phyloP scores from a whole-genome alignment of 2,888 invertebrate genomes.

The Cheilosia urbana region DNA sequence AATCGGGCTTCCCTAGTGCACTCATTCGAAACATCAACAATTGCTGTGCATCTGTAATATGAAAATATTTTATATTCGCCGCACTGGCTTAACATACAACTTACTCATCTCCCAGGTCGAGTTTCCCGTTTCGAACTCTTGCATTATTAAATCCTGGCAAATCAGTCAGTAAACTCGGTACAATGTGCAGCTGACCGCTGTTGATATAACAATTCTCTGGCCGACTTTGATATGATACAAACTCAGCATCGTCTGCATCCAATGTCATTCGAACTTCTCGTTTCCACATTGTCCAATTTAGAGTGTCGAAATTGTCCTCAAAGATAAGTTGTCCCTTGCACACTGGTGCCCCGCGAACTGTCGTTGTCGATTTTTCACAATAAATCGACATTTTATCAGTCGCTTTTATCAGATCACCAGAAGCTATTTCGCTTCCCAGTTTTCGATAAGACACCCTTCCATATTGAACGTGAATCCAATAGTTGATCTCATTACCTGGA shows the following conservation, averaged over 20 bases:
- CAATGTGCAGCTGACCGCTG: constrained; percentile 81
- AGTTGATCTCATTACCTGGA: constrained; percentile 86
- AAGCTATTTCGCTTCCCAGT: constrained; percentile 17
- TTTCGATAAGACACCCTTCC: constrained; percentile 24
- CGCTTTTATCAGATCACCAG: background rate
- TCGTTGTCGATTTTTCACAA: constrained; percentile 41
- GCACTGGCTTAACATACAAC: constrained; percentile 17
- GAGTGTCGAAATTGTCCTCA: constrained; percentile 86
- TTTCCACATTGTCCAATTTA: constrained; percentile 85
- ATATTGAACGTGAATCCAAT: constrained; percentile 85
- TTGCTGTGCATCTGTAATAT: constrained; percentile 85
- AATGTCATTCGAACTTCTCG: constrained; percentile 86
- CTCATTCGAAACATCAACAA: constrained; percentile 83
- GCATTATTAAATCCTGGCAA: constrained; percentile 77
- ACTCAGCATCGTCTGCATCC: constrained; percentile 84
- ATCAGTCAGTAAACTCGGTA: constrained; percentile 81
- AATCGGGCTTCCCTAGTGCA: constrained; percentile 77
- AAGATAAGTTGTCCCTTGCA: constrained; percentile 86
- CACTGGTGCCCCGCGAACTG: constrained; percentile 71
- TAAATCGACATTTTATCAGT: background rate
- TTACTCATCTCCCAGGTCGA: constrained; percentile 82
- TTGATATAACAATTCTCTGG: constrained; percentile 80
- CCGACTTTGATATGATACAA: constrained; percentile 83
- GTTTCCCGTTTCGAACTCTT: constrained; percentile 78
- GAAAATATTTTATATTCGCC: background rate